Percentiles rank a stretch among this genome's conserved stretches.
phyloP scores from a whole-genome alignment of 2,888 invertebrate species.

The Taphrorychus bicolor region DNA sequence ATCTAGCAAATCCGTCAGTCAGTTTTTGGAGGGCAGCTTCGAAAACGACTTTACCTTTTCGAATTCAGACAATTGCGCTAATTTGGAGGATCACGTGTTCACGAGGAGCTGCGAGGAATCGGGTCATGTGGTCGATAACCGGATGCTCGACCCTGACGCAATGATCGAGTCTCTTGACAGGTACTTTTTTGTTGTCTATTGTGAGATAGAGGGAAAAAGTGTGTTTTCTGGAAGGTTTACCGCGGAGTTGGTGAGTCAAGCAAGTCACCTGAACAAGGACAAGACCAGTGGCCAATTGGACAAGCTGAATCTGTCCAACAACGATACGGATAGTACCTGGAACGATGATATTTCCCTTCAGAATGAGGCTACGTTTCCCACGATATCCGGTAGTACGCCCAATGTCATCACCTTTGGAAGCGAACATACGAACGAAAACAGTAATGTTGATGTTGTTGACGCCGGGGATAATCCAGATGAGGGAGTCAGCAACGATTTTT shows the following conservation, averaged over 20 bases:
- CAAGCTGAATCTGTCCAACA: constrained; percentile 51
- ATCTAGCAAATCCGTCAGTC: constrained; percentile 52
- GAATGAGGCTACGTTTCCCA: constrained; percentile 82
- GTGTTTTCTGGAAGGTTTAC: constrained; percentile 57
- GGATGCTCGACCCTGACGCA: constrained; percentile 68
- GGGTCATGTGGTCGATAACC: constrained; percentile 50
- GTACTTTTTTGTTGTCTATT: constrained; percentile 12
- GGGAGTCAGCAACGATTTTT: constrained; percentile 55
- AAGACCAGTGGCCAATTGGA: constrained; percentile 46
- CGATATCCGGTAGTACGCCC: constrained; percentile 78
- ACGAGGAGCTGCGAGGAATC: constrained; percentile 53
- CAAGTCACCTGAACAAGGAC: constrained; percentile 66
- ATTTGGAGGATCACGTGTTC: constrained; percentile 48
- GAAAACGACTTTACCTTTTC: constrained; percentile 40
- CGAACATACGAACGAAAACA: constrained; percentile 60
- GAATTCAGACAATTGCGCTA: constrained; percentile 41
- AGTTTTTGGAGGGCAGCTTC: constrained; percentile 44
- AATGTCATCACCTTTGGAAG: constrained; percentile 73
- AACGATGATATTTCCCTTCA: constrained; percentile 80
- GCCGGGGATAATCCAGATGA: constrained; percentile 39
- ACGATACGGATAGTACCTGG: constrained; percentile 74
- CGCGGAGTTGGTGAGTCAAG: constrained; percentile 70
- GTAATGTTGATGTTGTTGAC: constrained; percentile 37
- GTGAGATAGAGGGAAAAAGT: too few species aligned
- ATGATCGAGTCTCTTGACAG: constrained; percentile 74